These are phyloP conservation scores for Macrosiphum euphorbiae DNA, from an alignment of 2,888 invertebrate species.

Conservation along the genomic window DNA sequence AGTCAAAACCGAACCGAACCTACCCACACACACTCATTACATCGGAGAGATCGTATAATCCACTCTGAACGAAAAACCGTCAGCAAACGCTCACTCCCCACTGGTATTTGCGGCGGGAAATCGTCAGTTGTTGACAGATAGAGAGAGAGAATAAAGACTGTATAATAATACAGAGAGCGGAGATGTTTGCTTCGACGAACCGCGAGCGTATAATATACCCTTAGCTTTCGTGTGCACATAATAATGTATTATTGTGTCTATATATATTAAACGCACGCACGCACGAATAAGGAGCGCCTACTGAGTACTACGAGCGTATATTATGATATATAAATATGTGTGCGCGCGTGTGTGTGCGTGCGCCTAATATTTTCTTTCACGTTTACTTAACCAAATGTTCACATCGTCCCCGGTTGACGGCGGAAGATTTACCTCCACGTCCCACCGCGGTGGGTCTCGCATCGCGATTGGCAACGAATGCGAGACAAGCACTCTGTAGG, in stretches of 20 bases:
- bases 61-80: background rate
- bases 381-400: constrained; percentile 3
- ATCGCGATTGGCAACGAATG: background rate
- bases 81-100: background rate
- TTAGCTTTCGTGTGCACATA: background rate
- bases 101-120: background rate
- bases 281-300: background rate
- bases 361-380: background rate
- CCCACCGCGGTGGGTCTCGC: background rate
- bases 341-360: background rate
- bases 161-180: background rate
- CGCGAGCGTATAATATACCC: background rate
- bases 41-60: background rate
- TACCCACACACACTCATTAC: background rate
- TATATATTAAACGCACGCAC: background rate
- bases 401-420: background rate
- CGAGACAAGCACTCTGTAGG: background rate
- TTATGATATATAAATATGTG: background rate
- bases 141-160: background rate
- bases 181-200: background rate
- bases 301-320: background rate
- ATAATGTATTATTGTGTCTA: background rate
- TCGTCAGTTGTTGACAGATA: background rate
- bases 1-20: no score
- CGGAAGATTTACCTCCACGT: background rate